A percentile compares a stretch with the other conserved stretches of the same genome.
Conservation (phyloP, 1,140 invertebrate genomes). For the Anastrepha ludens region DNA sequence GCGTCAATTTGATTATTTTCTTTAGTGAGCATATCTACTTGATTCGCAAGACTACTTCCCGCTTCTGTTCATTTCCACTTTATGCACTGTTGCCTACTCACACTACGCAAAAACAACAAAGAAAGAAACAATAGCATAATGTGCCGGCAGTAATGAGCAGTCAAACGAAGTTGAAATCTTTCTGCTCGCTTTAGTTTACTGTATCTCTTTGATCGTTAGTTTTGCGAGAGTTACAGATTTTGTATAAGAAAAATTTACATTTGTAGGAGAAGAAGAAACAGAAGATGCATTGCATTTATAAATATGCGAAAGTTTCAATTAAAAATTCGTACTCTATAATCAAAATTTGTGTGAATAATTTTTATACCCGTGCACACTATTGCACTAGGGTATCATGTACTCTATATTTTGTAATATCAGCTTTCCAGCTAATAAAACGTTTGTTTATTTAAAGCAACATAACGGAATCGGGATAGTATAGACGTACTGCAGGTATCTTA, state of each 20-base stretch:
- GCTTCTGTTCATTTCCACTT: slow-evolving; percentile 44
- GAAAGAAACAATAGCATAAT: not conserved
- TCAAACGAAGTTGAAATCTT: not conserved
- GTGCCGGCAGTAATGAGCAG: not conserved
- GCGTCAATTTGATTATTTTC: not conserved
- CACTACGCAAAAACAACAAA: not conserved
- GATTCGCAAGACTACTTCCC: slow-evolving; percentile 50
- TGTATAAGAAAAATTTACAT: slow-evolving; percentile 6
- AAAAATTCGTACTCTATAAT: not conserved
- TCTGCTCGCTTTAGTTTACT: not conserved
- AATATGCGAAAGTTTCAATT: slow-evolving; percentile 8
- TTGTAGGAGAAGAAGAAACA: not conserved
- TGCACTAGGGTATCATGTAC: too few relatives aligned
- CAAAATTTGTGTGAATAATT: not conserved
- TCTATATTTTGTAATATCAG: too few relatives aligned
- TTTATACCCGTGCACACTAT: too few relatives aligned
- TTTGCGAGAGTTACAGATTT: slow-evolving; percentile 26
- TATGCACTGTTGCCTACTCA: slow-evolving; percentile 44
- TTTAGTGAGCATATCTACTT: slow-evolving; percentile 21
- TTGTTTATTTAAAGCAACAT: too few relatives aligned
- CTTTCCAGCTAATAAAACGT: too few relatives aligned
- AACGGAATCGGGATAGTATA: too few relatives aligned
- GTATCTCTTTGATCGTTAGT: slow-evolving; percentile 20
- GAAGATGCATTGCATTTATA: not conserved
- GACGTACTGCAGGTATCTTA: too few relatives aligned